Conservation (phyloP, 2,113 vertebrate genomes). For the Seriola rivoliana region DNA sequence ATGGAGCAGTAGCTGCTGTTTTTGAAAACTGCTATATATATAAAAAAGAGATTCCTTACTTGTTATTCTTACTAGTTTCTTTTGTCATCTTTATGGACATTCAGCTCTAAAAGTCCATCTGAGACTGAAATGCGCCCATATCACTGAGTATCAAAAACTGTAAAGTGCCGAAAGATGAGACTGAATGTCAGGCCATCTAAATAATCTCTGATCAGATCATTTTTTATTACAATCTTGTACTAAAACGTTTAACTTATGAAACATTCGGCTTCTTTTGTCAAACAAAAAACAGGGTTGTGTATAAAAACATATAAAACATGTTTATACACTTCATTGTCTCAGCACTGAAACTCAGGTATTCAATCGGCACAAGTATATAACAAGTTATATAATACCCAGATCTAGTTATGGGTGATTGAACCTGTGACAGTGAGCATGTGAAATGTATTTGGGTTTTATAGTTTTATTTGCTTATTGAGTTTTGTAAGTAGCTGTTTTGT, state of each 20-base stretch:
- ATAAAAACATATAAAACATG: not conserved
- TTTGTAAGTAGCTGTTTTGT: slow-evolving; percentile 14
- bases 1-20: not conserved
- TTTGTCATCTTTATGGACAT: not conserved
- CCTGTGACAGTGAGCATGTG: not conserved
- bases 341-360: not conserved
- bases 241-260: not conserved
- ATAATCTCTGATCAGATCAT: too few relatives aligned
- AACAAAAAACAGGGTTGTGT: not conserved
- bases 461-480: not conserved
- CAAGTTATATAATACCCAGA: not conserved
- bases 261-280: not conserved
- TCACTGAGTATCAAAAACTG: not conserved
- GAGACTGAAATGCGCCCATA: too few relatives aligned
- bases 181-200: too few relatives aligned
- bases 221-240: not conserved
- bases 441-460: not conserved
- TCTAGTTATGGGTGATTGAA: not conserved
- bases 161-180: not conserved
- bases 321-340: not conserved
- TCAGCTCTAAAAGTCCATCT: not conserved
- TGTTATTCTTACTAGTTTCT: not conserved
- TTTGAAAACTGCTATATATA: not conserved
- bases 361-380: too few relatives aligned
- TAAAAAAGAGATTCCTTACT: not conserved